Conservation (phyloP, 35 echinoderm and acorn worm species). For the Apostichopus parvimensis region DNA sequence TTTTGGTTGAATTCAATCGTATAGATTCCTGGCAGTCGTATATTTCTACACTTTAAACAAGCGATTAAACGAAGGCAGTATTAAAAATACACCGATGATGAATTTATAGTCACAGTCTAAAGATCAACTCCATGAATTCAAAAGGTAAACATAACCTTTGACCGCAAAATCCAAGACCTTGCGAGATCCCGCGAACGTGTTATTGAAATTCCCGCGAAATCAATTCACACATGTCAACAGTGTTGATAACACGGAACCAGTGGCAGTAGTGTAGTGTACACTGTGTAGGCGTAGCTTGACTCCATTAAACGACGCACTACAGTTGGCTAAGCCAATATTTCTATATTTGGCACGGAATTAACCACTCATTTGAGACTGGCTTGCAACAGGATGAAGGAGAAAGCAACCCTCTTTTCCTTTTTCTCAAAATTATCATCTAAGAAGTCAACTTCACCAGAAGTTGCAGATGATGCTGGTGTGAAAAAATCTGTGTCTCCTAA, state of each 20-base stretch:
- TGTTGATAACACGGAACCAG: no score
- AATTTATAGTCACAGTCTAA: background rate
- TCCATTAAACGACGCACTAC: no score
- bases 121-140: background rate
- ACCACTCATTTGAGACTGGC: background rate
- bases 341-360: background rate
- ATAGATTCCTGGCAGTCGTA: no score
- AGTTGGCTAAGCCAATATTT: no score
- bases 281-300: no score
- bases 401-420: conserved; percentile 67
- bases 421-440: conserved; percentile 65
- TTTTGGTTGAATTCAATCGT: no score
- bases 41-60: no score
- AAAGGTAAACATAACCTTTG: conserved; percentile 35
- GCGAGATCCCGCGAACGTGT: background rate
- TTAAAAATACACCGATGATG: no score
- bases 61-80: no score
- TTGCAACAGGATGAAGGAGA: conserved; percentile 11
- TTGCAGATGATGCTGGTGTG: conserved; percentile 63
- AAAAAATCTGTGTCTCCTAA: conserved; percentile 68
- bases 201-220: conserved; percentile 23
- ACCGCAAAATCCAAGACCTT: background rate
- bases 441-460: conserved; percentile 56
- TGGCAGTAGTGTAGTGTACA: no score
- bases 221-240: background rate